These are phyloP conservation scores for Pseudorectes ferrugineus DNA, from an alignment of 2,113 vertebrate species.

Conservation along the genomic window DNA sequence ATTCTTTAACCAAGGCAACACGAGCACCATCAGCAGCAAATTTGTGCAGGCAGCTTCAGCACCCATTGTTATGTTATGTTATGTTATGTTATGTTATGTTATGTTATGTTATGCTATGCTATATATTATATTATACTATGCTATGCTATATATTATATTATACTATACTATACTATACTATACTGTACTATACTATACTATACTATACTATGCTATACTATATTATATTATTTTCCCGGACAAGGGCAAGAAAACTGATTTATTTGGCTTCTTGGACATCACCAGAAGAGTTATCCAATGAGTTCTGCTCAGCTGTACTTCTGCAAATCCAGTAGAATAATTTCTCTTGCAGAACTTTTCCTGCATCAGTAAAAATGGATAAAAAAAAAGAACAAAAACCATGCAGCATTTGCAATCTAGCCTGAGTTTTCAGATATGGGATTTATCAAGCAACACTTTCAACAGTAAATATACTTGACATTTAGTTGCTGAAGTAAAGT, in stretches of 20 bases:
- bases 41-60: background rate
- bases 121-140: background rate
- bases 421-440: background rate
- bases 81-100: background rate
- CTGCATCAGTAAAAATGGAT: background rate
- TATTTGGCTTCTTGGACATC: background rate
- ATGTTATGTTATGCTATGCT: too few species aligned
- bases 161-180: background rate
- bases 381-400: background rate
- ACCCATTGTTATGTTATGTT: background rate
- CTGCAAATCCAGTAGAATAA: background rate
- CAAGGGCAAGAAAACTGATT: background rate
- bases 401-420: background rate
- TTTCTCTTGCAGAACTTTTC: background rate
- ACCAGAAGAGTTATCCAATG: background rate
- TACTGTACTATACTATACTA: too few species aligned
- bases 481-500: conserved; percentile 25
- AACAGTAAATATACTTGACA: conserved; percentile 18
- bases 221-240: too few species aligned
- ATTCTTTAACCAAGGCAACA: background rate
- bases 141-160: background rate
- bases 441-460: conserved; percentile 28
- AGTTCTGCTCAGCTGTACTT: background rate
- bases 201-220: background rate
- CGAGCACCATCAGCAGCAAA: background rate